Percentiles rank a stretch among this genome's conserved stretches.
Conservation (phyloP, 1,140 invertebrate genomes). For the Galleria mellonella region DNA sequence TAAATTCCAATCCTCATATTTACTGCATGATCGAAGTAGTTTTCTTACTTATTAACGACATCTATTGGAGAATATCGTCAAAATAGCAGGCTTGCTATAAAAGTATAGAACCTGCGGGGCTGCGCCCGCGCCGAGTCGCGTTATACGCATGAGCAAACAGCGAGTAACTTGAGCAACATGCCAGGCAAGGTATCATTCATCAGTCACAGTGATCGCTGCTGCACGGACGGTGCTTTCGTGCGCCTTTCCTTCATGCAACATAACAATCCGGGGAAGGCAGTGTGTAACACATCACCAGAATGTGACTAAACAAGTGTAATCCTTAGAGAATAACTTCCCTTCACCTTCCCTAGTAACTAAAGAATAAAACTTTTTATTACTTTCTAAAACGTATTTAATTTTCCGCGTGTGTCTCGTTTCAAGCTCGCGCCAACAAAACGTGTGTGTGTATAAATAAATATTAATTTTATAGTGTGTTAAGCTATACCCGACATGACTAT, state of each 20-base stretch:
- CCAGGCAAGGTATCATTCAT: constrained; percentile 35
- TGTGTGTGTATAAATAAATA: constrained; percentile 67
- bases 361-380: constrained; percentile 57
- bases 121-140: constrained; percentile 21
- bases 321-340: constrained; percentile 44
- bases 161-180: constrained; percentile 27
- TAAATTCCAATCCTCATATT: too few species aligned
- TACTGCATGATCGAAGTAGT: not conserved
- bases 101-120: constrained; percentile 26
- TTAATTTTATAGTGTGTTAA: constrained; percentile 56
- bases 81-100: constrained; percentile 14
- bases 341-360: constrained; percentile 45
- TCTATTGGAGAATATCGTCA: constrained; percentile 21
- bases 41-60: constrained; percentile 15
- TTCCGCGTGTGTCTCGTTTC: constrained; percentile 65
- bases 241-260: constrained; percentile 33
- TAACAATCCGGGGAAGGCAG: constrained; percentile 41
- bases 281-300: constrained; percentile 54
- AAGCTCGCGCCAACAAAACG: constrained; percentile 61
- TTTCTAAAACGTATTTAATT: constrained; percentile 71
- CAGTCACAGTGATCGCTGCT: constrained; percentile 48
- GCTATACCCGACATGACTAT: constrained; percentile 81
- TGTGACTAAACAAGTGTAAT: constrained; percentile 62
- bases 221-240: constrained; percentile 41
- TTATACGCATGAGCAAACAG: constrained; percentile 28